Evolutionary conservation across 30 jellyfish, hydroid and myxozoan species (phyloP), one percentile per base, ranked within the genome.

Genomic region (Calvadosia cruxmelitensis): DNA sequence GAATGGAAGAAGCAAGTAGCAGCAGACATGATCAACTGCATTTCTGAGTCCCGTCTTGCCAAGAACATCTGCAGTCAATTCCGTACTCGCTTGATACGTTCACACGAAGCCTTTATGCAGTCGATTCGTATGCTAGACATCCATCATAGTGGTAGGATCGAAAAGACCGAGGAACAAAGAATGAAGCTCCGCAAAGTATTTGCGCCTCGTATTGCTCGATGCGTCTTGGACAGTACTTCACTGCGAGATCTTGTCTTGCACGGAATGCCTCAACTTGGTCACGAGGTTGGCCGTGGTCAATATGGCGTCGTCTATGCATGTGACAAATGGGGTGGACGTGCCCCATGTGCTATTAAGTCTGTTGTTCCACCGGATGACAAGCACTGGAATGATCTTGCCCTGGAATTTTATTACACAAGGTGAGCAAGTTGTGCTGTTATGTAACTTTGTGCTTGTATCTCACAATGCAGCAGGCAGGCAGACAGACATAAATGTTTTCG

Each of bases 301-400:
- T 89, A 89, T 76, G 98, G 98, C 63, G 98, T 89, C 67, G 98
- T 89, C 23, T 89, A 89, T 81, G 98, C 98, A 1, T 89, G 98
- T 69, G 98, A 89, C 63, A 89, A 89, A 53, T 89, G 98, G 98
- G 98, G 98, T 71, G 98, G 98, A 0, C 75, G 67, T 62, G 98
- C 94, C 20, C 98, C 98, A 12, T 89, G 98, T 69, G 98, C 98
- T 30, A 91, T 89, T 3, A 89, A 89, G 53, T 89, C 98, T 34
- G 98, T 89, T 67, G 98, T 89, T 2, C 98, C 98, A 3, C 98
- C 98, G 5, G 98, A 89, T 68, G 98, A 89, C 63, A 89, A 89
- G 48, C 98, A 89, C 64, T 89, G 98, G 98, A 89, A 89, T 73
- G 98, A 89, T 63, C 71, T 89, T 33, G 98, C 98, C 26, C 68